Evolutionary conservation across 2,888 invertebrate species (phyloP).

Genomic region (Hartigia nigra): DNA sequence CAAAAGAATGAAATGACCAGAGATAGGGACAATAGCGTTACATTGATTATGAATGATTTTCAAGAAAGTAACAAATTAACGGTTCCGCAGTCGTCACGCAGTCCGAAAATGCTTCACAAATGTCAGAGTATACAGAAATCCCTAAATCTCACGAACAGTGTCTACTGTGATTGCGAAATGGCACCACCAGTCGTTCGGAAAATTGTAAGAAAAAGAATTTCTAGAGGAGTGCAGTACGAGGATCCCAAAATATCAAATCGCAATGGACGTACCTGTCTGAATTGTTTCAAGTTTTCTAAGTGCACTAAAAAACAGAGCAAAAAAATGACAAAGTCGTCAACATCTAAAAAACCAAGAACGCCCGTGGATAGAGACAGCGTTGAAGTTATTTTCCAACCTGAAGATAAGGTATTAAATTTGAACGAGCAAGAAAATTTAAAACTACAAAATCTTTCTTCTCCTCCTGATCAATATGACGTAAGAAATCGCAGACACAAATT

Average conservation of each 20-base stretch:
- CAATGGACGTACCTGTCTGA: background rate
- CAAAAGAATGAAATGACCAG: background rate
- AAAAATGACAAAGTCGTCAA: background rate
- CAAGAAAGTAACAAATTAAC: background rate
- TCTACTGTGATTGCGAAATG: slow-evolving; percentile 19
- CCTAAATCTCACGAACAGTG: background rate
- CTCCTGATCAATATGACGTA: background rate
- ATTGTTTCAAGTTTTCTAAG: background rate
- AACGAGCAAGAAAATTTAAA: background rate
- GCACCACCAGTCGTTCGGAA: slow-evolving; percentile 7
- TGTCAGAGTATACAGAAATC: background rate
- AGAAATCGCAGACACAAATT: background rate
- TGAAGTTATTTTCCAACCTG: background rate
- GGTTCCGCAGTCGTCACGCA: background rate
- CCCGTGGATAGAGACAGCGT: background rate
- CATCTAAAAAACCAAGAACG: background rate
- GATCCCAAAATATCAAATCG: background rate
- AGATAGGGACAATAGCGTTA: background rate
- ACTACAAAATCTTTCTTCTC: background rate
- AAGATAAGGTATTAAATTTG: background rate
- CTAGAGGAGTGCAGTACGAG: slow-evolving; percentile 40
- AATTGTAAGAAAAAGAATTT: slow-evolving; percentile 35
- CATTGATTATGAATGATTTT: background rate
- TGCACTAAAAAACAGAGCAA: background rate
- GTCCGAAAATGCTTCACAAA: background rate